phyloP scores from a whole-genome alignment of 2,797 vertebrate genomes.

The Girardinus metallicus region DNA sequence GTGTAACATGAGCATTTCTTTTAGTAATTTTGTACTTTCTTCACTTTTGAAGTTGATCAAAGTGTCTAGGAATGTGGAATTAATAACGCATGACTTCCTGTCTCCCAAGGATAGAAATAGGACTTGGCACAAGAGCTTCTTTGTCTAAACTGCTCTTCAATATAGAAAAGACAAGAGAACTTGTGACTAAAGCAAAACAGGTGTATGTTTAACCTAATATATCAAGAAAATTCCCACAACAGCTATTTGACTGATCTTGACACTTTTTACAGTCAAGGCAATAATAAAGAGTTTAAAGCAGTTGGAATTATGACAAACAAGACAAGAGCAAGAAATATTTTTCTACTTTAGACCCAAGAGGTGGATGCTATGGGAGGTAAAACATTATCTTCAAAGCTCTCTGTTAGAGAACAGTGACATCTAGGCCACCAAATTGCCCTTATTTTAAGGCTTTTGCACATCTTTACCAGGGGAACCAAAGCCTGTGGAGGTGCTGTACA shows the following conservation, averaged over 20 bases:
- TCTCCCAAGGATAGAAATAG: not conserved
- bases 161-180: not conserved
- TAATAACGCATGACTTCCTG: not conserved
- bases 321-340: not conserved
- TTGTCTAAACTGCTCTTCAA: not conserved
- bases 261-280: not conserved
- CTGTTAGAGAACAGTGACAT: not conserved
- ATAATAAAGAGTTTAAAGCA: not conserved
- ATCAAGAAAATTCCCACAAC: not conserved
- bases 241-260: not conserved
- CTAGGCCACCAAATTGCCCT: not conserved
- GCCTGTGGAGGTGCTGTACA: not conserved
- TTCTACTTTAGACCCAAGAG: not conserved
- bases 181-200: not conserved
- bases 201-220: not conserved
- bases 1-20: not conserved
- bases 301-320: not conserved
- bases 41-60: not conserved
- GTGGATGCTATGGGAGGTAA: not conserved
- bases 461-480: not conserved
- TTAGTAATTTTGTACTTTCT: not conserved
- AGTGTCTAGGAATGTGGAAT: not conserved
- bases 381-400: not conserved
- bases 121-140: not conserved
- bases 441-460: not conserved